Evolutionary conservation across 2,113 vertebrate genomes (phyloP).

Genomic region (Lucifuga dentata): DNA sequence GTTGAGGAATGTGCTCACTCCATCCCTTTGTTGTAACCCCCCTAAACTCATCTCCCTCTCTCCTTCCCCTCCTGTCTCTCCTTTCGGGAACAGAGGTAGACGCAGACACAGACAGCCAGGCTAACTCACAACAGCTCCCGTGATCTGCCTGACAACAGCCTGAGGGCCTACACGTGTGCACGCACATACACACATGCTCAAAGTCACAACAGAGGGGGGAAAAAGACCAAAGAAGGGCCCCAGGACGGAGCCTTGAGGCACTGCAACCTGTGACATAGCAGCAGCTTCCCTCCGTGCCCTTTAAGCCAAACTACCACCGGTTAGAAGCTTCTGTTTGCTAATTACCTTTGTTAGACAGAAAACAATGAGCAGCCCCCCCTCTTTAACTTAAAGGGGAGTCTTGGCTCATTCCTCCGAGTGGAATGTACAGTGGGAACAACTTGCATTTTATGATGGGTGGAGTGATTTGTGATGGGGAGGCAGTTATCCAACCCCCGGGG

Average conservation of each 20-base stretch:
- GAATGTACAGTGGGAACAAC: constrained; percentile 77
- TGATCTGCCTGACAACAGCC: constrained; percentile 78
- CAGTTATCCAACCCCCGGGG: constrained; percentile 54
- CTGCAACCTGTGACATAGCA: constrained; percentile 57
- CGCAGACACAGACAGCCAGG: constrained; percentile 65
- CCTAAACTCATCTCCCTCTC: constrained; percentile 6
- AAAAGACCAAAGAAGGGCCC: constrained; percentile 48
- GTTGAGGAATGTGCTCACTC: constrained; percentile 60
- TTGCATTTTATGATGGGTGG: constrained; percentile 76
- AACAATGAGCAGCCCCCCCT: constrained; percentile 49
- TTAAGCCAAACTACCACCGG: constrained; percentile 13
- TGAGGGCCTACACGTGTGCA: constrained; percentile 56
- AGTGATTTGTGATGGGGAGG: constrained; percentile 46
- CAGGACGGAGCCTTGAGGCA: constrained; percentile 68
- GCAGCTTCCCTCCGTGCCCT: constrained; percentile 6
- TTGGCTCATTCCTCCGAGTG: constrained; percentile 70
- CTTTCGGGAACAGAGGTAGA: constrained; percentile 48
- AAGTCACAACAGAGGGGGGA: constrained; percentile 34
- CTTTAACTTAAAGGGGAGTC: constrained; percentile 65
- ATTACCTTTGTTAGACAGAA: constrained; percentile 53
- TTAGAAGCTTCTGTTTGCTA: constrained; percentile 31
- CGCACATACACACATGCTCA: constrained; percentile 33
- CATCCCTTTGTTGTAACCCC: constrained; percentile 42
- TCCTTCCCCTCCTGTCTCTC: constrained; percentile 8
- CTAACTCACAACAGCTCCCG: constrained; percentile 55